Conservation (phyloP, 2,113 vertebrate species). For the Callorhinus ursinus region DNA sequence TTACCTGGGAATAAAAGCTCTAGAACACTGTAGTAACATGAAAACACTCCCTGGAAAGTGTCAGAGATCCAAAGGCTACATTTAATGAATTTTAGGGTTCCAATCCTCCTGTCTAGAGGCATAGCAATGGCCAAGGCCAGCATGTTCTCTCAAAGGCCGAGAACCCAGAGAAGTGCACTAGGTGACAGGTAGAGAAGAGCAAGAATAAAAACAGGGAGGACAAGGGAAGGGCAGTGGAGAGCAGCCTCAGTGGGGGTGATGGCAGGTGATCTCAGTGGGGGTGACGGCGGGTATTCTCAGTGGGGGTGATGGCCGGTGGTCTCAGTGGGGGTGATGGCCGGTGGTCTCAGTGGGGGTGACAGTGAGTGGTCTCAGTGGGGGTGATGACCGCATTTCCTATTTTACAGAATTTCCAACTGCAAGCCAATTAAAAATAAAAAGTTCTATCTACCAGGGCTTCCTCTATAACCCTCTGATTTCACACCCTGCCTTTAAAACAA, state of each 20-base stretch:
- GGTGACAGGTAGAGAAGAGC: neutral
- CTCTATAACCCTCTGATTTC: neutral
- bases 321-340: neutral
- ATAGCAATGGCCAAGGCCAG: neutral
- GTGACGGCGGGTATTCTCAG: neutral
- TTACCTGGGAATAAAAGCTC: neutral
- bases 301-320: neutral
- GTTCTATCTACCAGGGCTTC: neutral
- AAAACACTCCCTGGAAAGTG: neutral
- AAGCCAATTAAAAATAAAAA: neutral
- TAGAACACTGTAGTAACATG: neutral
- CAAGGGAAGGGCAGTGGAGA: neutral
- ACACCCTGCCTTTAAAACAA: neutral
- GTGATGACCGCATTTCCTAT: neutral
- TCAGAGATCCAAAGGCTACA: neutral
- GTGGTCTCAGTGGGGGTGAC: neutral
- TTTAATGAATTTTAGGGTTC: neutral
- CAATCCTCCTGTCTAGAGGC: neutral
- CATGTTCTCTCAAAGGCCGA: neutral
- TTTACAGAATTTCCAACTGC: neutral
- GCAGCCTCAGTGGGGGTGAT: neutral
- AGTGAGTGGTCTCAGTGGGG: neutral
- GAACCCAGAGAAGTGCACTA: neutral
- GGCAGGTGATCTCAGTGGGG: too few relatives aligned
- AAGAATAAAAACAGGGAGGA: neutral